Evolutionary conservation across 2,113 vertebrate genomes (phyloP), one percentile per base, ranked within the genome.

Genomic region (Percina caprodes): DNA sequence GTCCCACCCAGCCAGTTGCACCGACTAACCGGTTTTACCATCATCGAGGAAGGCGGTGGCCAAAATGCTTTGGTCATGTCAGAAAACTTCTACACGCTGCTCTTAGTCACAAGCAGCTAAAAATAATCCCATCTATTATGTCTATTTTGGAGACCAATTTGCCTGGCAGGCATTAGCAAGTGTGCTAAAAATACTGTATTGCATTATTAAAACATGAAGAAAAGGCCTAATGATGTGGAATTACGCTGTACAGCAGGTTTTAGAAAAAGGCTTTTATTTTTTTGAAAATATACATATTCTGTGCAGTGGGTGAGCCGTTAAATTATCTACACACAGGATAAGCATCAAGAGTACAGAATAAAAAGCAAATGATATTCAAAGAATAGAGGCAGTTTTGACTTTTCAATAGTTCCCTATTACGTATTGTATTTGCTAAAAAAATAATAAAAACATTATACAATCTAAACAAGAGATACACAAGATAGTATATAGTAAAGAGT

Each of bases 201-300:
- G n/a, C n/a, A 11, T 42, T 68, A 21, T 42, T 23, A 12, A 59
- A 72, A 68, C 14, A 51, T 4, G 2, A 1, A 6, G 19, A 18
- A 42, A 55, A 24, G 12, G 18, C 10, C 3, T 30, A 5, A 30
- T 70, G 9, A 69, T 66, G 26, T 30, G 0, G 11, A 61, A 13
- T 23, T 18, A 60, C 8, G 35, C 16, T 49, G 1, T 5, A n/a
- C 30, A 74, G 11, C 1, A 16, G 0, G 21, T 75, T 78, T 82
- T 30, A 63, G 7, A 58, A 84, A 83, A 71, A 63, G 8, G 1
- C 2, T 33, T 90, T 91, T 85, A 91, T 92, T 91, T 88, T 83
- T 82, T 80, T 74, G 48, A 90, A 61, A 88, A 80, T 80, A 66
- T 74, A 88, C 18, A 84, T 66, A 39, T 83, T 74, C 69, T 74